These are phyloP conservation scores for Picathartes gymnocephalus DNA, from an alignment of 2,113 vertebrate genomes.

Conservation along the genomic window DNA sequence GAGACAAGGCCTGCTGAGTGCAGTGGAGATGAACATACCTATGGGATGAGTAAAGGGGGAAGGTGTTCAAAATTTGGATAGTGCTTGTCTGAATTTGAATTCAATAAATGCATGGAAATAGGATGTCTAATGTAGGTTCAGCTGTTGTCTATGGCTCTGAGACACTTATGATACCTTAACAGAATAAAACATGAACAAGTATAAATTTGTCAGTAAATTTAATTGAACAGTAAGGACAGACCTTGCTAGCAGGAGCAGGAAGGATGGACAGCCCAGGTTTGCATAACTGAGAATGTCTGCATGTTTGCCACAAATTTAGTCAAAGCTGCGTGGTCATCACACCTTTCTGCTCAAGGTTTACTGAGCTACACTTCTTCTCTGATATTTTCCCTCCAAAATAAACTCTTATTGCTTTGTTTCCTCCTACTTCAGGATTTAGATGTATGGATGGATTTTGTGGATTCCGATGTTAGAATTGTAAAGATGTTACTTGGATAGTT, in stretches of 20 bases:
- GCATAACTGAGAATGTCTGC: neutral
- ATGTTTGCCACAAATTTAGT: neutral
- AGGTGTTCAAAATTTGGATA: neutral
- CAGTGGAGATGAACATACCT: neutral
- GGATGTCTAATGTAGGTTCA: neutral
- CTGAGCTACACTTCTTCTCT: neutral
- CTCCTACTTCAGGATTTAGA: neutral
- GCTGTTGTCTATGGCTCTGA: neutral
- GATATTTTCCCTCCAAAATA: neutral
- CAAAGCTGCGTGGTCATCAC: fast-evolving
- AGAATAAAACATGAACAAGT: neutral
- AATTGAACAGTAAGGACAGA: neutral
- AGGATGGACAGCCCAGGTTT: neutral
- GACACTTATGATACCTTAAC: neutral
- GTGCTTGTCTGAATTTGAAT: neutral
- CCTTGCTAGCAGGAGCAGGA: neutral
- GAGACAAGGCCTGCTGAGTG: neutral
- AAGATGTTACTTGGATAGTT: neutral
- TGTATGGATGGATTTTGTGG: neutral
- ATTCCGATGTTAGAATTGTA: neutral
- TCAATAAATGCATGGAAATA: neutral
- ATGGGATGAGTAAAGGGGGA: neutral
- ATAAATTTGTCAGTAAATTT: neutral
- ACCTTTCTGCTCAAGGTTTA: neutral
- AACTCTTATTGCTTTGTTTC: neutral